A percentile compares a stretch with the other conserved stretches of the same genome.
Evolutionary conservation across 2,113 vertebrate genomes (phyloP).

Genomic region (Porphyrio hochstetteri): DNA sequence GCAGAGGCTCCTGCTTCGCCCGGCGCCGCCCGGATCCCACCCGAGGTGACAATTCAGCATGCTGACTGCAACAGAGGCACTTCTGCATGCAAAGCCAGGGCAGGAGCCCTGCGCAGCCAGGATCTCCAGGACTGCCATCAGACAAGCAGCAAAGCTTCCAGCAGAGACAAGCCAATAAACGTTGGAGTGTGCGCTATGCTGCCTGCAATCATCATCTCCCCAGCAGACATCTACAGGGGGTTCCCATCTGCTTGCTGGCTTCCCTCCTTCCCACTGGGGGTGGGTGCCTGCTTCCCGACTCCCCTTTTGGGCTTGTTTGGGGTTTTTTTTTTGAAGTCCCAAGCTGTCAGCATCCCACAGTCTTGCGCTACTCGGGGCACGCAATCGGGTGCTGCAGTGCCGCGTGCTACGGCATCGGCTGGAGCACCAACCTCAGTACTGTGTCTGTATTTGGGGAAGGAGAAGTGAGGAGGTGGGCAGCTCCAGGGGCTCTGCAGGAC

Average conservation of each 20-base stretch:
- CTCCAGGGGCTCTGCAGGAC: neutral
- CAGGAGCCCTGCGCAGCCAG: neutral
- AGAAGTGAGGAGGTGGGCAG: neutral
- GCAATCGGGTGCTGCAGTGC: rapidly evolving
- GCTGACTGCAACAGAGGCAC: neutral
- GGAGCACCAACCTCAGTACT: neutral
- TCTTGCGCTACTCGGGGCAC: neutral
- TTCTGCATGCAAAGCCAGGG: neutral
- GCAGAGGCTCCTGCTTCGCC: neutral
- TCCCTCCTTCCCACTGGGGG: neutral
- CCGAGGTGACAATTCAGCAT: neutral
- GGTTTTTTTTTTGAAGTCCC: neutral
- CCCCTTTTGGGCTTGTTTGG: neutral
- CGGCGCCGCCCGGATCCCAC: rapidly evolving
- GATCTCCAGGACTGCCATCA: neutral
- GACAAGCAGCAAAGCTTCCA: slow-evolving; percentile 19
- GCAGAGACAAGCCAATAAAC: slow-evolving; percentile 48
- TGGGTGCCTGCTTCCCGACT: slow-evolving; percentile 12
- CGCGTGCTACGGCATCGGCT: rapidly evolving
- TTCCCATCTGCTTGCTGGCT: slow-evolving; percentile 6
- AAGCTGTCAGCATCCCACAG: neutral
- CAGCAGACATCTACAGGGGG: neutral
- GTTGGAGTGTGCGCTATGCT: neutral
- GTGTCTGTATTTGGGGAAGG: rapidly evolving
- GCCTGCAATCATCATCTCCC: slow-evolving; percentile 10